Evolutionary conservation across 1,140 invertebrate genomes (phyloP).

Genomic region (Leptinotarsa texana): DNA sequence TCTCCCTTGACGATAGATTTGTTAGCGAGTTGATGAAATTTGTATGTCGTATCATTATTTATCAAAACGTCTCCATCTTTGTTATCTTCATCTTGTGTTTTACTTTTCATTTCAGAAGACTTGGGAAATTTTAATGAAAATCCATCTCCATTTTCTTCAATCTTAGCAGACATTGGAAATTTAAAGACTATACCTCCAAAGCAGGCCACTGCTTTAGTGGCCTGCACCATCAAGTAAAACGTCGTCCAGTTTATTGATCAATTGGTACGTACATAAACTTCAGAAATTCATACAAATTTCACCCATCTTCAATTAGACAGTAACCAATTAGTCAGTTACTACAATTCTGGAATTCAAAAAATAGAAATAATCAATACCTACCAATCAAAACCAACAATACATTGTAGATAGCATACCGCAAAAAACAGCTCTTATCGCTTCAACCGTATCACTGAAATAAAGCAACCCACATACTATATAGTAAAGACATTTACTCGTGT

Average conservation of each 20-base stretch:
- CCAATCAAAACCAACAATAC: no score
- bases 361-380: background rate
- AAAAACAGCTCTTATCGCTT: background rate
- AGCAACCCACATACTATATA: background rate
- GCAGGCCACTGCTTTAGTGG: conserved; percentile 18
- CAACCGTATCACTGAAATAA: conserved; percentile 5
- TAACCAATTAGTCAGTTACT: background rate
- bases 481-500: no score
- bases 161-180: no score
- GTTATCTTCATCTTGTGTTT: no score
- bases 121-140: no score
- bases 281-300: background rate
- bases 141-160: no score
- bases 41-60: no score
- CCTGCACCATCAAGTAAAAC: conserved; percentile 1
- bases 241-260: conserved; percentile 4
- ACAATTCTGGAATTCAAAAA: background rate
- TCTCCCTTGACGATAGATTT: no score
- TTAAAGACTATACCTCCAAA: no score
- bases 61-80: no score
- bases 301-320: background rate
- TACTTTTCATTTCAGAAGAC: no score
- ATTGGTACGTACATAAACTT: conserved; percentile 2
- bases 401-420: background rate
- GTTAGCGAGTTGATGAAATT: no score